Conservation (phyloP, 2,113 vertebrate genomes). For the Burhinus bistriatus region DNA sequence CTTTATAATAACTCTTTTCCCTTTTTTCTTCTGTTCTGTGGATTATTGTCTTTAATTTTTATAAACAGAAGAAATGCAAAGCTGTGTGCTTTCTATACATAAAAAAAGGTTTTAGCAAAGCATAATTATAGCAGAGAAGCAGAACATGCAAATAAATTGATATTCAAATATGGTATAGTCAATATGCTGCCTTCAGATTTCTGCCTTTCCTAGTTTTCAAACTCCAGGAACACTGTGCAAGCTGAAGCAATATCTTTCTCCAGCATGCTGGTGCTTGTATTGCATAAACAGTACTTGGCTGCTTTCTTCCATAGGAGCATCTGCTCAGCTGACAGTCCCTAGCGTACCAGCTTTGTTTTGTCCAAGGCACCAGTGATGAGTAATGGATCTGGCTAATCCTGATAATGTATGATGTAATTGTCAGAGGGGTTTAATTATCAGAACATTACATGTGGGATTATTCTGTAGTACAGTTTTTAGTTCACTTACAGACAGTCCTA, state of each 20-base stretch:
- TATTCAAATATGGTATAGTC: neutral
- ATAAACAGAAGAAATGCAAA: neutral
- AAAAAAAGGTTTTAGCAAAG: neutral
- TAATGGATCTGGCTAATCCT: conserved; percentile 85
- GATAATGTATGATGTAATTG: conserved; percentile 92
- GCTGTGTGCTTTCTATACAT: neutral
- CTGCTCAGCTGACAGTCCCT: conserved; percentile 77
- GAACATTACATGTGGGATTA: conserved; percentile 79
- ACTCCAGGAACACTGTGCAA: neutral
- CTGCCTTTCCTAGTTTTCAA: neutral
- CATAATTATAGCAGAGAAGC: neutral
- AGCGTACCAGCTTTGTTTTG: conserved; percentile 81
- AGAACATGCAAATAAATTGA: neutral
- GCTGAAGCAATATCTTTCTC: conserved; percentile 37
- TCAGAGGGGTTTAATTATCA: conserved; percentile 90
- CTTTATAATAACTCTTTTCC: neutral
- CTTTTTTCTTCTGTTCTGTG: neutral
- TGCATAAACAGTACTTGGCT: conserved; percentile 80
- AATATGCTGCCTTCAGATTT: conserved; percentile 12
- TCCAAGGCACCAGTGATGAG: conserved; percentile 81
- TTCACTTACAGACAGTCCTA: conserved; percentile 27
- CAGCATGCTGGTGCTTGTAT: conserved; percentile 69
- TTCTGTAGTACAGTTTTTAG: conserved; percentile 38
- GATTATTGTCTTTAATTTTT: neutral
- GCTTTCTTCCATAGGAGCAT: conserved; percentile 73